Percentiles rank a stretch among this genome's conserved stretches.
These are phyloP conservation scores for Crotalus helleri DNA, from an alignment of 2,113 vertebrate species.

Conservation along the genomic window DNA sequence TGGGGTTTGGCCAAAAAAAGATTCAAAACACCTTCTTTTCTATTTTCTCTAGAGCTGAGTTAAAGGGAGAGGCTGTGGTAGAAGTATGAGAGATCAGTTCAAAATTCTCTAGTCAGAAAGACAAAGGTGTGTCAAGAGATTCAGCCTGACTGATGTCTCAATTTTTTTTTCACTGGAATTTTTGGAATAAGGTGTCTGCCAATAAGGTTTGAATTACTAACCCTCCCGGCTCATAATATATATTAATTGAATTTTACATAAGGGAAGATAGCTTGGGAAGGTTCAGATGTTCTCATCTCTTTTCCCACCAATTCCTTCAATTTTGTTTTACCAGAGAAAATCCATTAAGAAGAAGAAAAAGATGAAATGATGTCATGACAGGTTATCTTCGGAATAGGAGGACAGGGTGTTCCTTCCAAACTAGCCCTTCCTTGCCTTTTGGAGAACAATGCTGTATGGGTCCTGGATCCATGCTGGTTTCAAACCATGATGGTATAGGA, in stretches of 20 bases:
- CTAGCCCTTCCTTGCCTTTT: background rate
- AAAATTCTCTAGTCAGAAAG: background rate
- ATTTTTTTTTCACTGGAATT: background rate
- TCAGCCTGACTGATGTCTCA: background rate
- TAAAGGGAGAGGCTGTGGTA: background rate
- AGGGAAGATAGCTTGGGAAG: background rate
- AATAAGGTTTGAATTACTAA: background rate
- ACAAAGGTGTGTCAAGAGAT: background rate
- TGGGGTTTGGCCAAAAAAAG: background rate
- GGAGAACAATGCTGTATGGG: background rate
- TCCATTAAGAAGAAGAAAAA: background rate
- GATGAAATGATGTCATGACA: background rate
- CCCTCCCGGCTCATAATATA: background rate
- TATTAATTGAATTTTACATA: background rate
- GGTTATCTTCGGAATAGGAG: background rate
- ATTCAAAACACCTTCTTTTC: background rate
- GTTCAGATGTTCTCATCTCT: background rate
- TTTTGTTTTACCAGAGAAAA: background rate
- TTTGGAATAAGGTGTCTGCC: background rate
- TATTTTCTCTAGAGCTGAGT: background rate
- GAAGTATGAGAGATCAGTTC: background rate
- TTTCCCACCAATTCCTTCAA: background rate
- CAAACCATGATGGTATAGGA: background rate
- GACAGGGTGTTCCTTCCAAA: background rate
- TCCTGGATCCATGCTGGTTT: background rate